Evolutionary conservation across 2,888 invertebrate species (phyloP), one percentile per base, ranked within the genome.

Genomic region (Ophonus ardosiacus): DNA sequence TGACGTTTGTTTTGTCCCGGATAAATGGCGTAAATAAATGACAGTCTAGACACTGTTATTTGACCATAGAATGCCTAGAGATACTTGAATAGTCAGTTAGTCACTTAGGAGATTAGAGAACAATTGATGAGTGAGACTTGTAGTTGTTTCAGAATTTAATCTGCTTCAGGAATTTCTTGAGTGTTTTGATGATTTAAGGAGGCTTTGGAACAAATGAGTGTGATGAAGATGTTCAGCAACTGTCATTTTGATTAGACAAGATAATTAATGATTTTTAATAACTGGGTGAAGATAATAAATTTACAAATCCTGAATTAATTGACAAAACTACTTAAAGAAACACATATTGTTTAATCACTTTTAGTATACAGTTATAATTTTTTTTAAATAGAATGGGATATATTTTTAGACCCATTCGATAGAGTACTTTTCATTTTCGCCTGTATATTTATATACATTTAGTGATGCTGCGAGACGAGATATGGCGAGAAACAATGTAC

Each of bases 1-100:
- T 57, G 78, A 56, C 76, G 21, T 76, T 76, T 51, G 76, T 43
- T 78, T 78, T 78, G 78, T 78, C 31, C 24, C 24, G 10, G 78
- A 78, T 78, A 78, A 78, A 78, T 78, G 78, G 78, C 78, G 57
- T 78, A 56, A 78, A 78, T 78, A 78, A 78, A 78, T 78, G 78
- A 78, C 57, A 78, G 57, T 78, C 78, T 78, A 78, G 57, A 78
- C 78, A 78, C 40, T 78, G 24, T 78, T 78, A 78, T 78, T 78
- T 78, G 56, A 10, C 57, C 57, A 21, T 56, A 40, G 56, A 78
- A 74, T 74, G 74, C 17, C 43, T 74, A 10, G 15, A 68, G 68
- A 68, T 68, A 63, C 24, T 3, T 17, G 71, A 71, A 40, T 71
- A 74, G 74, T 74, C 74, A 74, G 10, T 74, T 74, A 74, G 74